A percentile compares a stretch with the other conserved stretches of the same genome.
These are phyloP conservation scores for Lagria hirta DNA, from an alignment of 2,888 invertebrate species.

Conservation along the genomic window DNA sequence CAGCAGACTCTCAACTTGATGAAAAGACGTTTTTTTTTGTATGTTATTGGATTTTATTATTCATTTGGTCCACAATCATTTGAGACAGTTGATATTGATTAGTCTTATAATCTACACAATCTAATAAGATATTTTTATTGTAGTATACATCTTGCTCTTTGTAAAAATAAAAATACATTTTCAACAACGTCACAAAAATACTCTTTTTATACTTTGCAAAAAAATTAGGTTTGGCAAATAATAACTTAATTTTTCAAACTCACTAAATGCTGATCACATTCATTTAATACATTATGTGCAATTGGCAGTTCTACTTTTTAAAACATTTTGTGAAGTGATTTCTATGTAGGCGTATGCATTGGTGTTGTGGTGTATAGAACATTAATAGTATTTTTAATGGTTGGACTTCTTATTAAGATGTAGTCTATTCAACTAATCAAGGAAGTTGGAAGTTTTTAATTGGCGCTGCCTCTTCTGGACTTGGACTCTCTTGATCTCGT, in stretches of 20 bases:
- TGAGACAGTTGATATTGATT: constrained; percentile 28
- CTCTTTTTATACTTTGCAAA: constrained; percentile 15
- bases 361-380: constrained; percentile 21
- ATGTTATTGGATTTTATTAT: constrained; percentile 8
- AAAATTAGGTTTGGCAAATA: constrained; percentile 20
- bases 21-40: constrained; percentile 1
- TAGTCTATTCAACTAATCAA: constrained; percentile 15
- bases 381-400: constrained; percentile 18
- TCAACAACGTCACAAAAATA: constrained; percentile 23
- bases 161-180: constrained; percentile 26
- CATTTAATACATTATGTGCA: constrained; percentile 12
- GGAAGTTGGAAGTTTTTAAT: constrained; percentile 30
- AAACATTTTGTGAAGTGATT: constrained; percentile 16
- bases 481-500: constrained; percentile 68
- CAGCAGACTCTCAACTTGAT: too few relatives aligned
- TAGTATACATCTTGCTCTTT: constrained; percentile 22
- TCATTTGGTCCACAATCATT: constrained; percentile 38
- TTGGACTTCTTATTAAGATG: constrained; percentile 6
- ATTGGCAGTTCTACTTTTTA: constrained; percentile 14
- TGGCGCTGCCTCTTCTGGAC: constrained; percentile 69
- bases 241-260: constrained; percentile 17
- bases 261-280: constrained; percentile 22
- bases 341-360: constrained; percentile 15
- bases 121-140: constrained; percentile 21
- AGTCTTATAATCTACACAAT: constrained; percentile 21